phyloP scores from a whole-genome alignment of 2,797 vertebrate species.

The Pseudocheirus occidentalis region DNA sequence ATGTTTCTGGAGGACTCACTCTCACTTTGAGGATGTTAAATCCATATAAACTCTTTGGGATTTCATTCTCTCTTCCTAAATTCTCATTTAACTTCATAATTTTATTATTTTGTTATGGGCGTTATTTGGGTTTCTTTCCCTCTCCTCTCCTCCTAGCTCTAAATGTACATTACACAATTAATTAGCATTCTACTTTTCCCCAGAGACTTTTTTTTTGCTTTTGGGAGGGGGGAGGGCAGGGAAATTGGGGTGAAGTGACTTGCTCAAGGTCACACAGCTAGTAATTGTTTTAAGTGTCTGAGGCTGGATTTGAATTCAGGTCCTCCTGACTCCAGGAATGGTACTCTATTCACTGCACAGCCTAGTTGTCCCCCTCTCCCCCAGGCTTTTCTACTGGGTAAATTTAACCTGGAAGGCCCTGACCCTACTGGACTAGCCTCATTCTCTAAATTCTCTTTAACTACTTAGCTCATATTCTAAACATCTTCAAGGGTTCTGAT shows the following conservation, averaged over 20 bases:
- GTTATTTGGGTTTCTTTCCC: not conserved
- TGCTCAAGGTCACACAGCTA: no score
- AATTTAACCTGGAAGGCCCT: not conserved
- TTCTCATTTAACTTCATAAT: not conserved
- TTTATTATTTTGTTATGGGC: not conserved
- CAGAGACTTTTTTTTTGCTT: not conserved
- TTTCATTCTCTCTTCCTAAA: not conserved
- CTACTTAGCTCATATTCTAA: not conserved
- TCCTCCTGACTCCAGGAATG: no score
- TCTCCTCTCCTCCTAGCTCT: not conserved
- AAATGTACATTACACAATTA: not conserved
- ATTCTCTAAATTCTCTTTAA: not conserved
- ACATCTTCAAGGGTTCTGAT: not conserved
- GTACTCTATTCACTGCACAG: no score
- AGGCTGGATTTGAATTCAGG: no score
- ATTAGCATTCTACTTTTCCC: not conserved
- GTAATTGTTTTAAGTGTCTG: no score
- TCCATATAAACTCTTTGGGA: not conserved
- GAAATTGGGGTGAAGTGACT: no score
- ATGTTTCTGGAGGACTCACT: not conserved
- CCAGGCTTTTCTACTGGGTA: not conserved
- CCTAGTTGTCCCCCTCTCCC: no score
- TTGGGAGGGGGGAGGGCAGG: no score
- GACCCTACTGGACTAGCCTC: not conserved
- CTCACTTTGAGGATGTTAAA: not conserved